These are phyloP conservation scores for Dichetophora obliterata DNA, from an alignment of 2,888 invertebrate genomes.

Conservation along the genomic window DNA sequence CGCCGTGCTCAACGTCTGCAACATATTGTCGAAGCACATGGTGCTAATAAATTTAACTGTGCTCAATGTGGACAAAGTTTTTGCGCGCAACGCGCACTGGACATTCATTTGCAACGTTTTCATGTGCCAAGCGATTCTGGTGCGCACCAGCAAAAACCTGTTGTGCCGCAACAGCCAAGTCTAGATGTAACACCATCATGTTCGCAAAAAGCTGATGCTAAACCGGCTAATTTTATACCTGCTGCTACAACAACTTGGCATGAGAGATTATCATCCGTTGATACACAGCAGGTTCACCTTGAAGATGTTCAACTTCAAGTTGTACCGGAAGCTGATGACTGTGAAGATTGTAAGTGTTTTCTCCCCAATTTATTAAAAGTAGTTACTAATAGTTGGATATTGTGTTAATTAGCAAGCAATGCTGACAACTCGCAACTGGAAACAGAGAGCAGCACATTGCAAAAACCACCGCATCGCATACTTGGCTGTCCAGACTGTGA, in stretches of 20 bases:
- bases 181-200: constrained; percentile 3
- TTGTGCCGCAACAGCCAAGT: constrained; percentile 23
- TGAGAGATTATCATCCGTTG: constrained; percentile 36
- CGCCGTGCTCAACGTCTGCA: constrained; percentile 59
- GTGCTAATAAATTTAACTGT: constrained; percentile 60
- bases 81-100: constrained; percentile 60
- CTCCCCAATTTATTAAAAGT: background rate
- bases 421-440: constrained; percentile 12
- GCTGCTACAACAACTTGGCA: constrained; percentile 19
- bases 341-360: constrained; percentile 46
- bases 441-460: constrained; percentile 23
- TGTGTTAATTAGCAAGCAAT: constrained; percentile 22
- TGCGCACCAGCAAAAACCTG: constrained; percentile 7
- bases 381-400: background rate
- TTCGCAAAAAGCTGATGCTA: background rate
- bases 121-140: constrained; percentile 51
- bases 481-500: constrained; percentile 65
- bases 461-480: constrained; percentile 53
- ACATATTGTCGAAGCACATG: constrained; percentile 59
- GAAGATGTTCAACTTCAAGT: constrained; percentile 60
- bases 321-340: constrained; percentile 44
- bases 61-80: constrained; percentile 63
- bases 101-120: constrained; percentile 61
- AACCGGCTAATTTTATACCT: background rate
- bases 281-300: constrained; percentile 49